Evolutionary conservation across 2,113 vertebrate species (phyloP), one percentile per base, ranked within the genome.

Genomic region (Cepphus grylle): DNA sequence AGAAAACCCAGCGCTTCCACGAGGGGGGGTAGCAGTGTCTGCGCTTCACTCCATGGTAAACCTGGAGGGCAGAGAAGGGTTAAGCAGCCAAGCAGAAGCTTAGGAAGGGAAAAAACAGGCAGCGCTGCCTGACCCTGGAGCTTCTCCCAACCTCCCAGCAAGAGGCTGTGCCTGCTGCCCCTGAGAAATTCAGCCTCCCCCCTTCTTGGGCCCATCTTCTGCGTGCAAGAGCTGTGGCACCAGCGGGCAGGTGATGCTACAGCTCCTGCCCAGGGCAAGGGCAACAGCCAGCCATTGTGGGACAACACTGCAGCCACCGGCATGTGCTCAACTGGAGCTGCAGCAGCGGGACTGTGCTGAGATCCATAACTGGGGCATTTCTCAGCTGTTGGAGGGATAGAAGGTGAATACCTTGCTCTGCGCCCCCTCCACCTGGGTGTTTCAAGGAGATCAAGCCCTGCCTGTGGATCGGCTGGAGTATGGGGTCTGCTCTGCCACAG

Each of bases 1-100:
- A 99, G 94, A 99, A 98, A 66, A 98, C 98, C 99, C 99, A 99
- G 69, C 99, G 99, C 70, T 97, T 98, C 99, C 99, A 99, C 0
- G 98, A 98, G 3, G 99, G 98, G 0, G 99, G 99, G 95, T 99
- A 99, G 88, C 99, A 99, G 10, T 97, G 98, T 4, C 90, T 97
- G 5, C 98, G 98, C 82, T 84, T 98, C 50, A 98, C 98, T 6
- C 99, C 98, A 1, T 98, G 98, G 81, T 98, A 98, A 27, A 98
- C 98, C 99, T 99, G 97, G 12, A 43, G 45, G 49, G 81, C 53
- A 87, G 49, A 45, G 11, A 5, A 34, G 49, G 53, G 42, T 61
- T 67, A 4, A 62, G 53, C 52, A 72, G 43, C 59, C 45, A 25
- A 45, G 10, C 62, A 73, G 58, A 45, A 55, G 42, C 16, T 80